phyloP scores from a whole-genome alignment of 2,113 vertebrate genomes.

The Myanophis thanlyinensis region DNA sequence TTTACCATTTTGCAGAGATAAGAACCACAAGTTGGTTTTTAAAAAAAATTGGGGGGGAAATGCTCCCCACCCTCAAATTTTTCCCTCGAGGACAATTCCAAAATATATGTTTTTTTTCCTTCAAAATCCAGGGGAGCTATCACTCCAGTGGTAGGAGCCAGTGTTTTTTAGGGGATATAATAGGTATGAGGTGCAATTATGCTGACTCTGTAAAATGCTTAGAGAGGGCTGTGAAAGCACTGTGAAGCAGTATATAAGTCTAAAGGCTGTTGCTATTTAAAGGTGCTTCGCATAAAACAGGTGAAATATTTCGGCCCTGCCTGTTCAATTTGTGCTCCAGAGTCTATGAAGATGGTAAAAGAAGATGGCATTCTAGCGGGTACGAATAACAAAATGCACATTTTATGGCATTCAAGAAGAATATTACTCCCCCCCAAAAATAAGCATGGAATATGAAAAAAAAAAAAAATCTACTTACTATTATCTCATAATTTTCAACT shows the following conservation, averaged over 20 bases:
- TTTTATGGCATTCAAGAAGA: not conserved
- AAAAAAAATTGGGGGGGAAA: too few species aligned
- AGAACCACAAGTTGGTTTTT: too few species aligned
- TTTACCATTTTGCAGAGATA: too few species aligned
- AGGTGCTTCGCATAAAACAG: not conserved
- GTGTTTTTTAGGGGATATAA: not conserved
- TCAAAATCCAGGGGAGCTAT: not conserved
- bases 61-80: not conserved
- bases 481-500: not conserved
- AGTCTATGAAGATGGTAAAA: not conserved
- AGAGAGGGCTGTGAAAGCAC: too few species aligned
- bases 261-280: too few species aligned
- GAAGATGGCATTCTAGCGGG: not conserved
- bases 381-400: not conserved
- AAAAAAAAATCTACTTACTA: not conserved
- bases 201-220: too few species aligned
- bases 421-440: not conserved
- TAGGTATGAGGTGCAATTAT: too few species aligned
- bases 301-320: not conserved
- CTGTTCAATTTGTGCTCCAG: not conserved
- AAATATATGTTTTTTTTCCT: not conserved
- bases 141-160: not conserved
- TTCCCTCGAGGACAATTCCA: not conserved
- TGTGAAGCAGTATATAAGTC: too few species aligned
- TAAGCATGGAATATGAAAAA: not conserved